phyloP scores from a whole-genome alignment of 1,140 invertebrate genomes.

The Phymorhynchus buccinoides region DNA sequence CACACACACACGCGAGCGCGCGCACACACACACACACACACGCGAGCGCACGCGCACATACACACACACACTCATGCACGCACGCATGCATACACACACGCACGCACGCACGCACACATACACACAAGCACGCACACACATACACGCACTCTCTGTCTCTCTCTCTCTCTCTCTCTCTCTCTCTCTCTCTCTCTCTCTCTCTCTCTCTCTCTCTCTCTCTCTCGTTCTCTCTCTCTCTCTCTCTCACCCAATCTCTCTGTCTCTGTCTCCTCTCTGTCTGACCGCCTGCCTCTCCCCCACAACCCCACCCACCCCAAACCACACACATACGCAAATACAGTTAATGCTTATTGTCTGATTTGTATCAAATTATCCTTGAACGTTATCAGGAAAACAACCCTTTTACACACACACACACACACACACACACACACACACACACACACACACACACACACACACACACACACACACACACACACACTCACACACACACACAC shows the following conservation, averaged over 20 bases:
- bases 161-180: conserved; percentile 9
- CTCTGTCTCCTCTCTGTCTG: no score
- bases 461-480: not conserved
- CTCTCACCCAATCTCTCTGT: no score
- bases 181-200: no score
- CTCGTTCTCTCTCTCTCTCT: conserved; percentile 5
- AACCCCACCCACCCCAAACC: no score
- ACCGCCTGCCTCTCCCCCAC: not conserved
- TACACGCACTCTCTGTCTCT: not conserved
- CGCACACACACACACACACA: not conserved
- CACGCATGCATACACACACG: not conserved
- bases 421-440: not conserved
- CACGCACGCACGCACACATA: not conserved
- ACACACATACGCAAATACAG: not conserved
- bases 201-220: no score
- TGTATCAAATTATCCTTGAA: not conserved
- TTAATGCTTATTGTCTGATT: not conserved
- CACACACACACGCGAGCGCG: no score
- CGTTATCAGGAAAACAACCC: no score
- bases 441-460: not conserved
- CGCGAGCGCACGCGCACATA: not conserved
- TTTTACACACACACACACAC: not conserved
- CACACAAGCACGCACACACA: not conserved
- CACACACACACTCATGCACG: conserved; percentile 7
- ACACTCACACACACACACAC: conserved; percentile 7